Evolutionary conservation across 2,888 invertebrate genomes (phyloP), one percentile per base, ranked within the genome.

Genomic region (Taphrorychus bicolor): DNA sequence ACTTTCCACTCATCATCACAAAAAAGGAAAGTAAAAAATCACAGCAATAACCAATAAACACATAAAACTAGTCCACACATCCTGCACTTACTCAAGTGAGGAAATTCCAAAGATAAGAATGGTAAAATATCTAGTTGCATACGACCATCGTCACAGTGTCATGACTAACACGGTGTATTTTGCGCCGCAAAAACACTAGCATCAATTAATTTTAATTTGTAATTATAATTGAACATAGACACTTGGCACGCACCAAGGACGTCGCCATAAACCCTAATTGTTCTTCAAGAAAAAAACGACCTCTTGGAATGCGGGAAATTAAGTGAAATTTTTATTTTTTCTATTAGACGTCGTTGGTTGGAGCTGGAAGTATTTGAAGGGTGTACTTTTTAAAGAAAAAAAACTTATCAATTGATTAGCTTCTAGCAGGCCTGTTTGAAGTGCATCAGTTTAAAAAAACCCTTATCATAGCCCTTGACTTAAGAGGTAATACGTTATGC

Each of bases 31-130:
- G 21, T 51, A 19, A 11, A 51, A 51, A 19, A 19, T 19, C 18
- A 19, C 21, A 21, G 7, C 17, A 14, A 22, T 45, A 32, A 56
- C 7, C 32, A 32, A 32, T 32, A 32, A 32, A 5, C 5, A 11
- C 2, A 32, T 14, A 17, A 23, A 62, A 32, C 5, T 54, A 45
- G 32, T 48, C 18, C 40, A 57, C 40, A 64, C 58, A 65, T 65
- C 65, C 59, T 65, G 59, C 41, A 59, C 32, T 19, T 59, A 51
- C 32, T 23, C 42, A 53, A 5, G 18, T 18, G 51, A 52, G 65
- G 53, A 65, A 65, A 65, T 65, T 48, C 45, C 54, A 14, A 23
- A 19, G 65, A 64, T 64, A 64, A 64, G 59, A 56, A 63, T 56
- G 58, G 48, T n/a, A 54, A 42, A 21, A 59, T 48, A 63, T 22